Evolutionary conservation across 92 coral and sea anemone genomes (phyloP).

Genomic region (Blastomussa wellsi): DNA sequence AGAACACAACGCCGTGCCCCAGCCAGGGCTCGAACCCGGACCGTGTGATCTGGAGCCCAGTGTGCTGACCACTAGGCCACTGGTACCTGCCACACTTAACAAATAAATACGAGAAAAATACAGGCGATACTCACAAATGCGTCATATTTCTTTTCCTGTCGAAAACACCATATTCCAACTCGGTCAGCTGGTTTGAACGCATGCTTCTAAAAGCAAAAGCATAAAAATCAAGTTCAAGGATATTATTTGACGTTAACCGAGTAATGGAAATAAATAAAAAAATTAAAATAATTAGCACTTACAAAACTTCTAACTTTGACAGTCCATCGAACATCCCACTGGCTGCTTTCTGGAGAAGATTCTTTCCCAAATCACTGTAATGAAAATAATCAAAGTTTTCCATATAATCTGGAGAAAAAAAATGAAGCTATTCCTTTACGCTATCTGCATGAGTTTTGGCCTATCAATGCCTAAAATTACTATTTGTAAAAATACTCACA

Average conservation of each 20-base stretch:
- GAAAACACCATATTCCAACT: slow-evolving; percentile 20
- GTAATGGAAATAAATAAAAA: neutral
- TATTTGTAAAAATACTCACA: neutral
- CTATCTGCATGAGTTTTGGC: too few species aligned
- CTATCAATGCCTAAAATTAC: too few species aligned
- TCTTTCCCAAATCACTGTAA: slow-evolving; percentile 23
- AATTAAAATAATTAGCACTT: neutral
- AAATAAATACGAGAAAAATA: neutral
- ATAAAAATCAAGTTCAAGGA: neutral
- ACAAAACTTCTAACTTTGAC: slow-evolving; percentile 11
- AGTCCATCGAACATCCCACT: slow-evolving; percentile 3
- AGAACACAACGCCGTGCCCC: too few species aligned
- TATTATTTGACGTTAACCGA: neutral
- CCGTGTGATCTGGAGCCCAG: neutral
- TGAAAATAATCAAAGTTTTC: neutral
- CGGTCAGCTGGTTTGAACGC: slow-evolving; percentile 10
- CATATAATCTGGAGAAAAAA: neutral
- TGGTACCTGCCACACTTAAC: neutral
- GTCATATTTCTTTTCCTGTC: slow-evolving; percentile 7
- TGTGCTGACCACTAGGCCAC: too few species aligned
- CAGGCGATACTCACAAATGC: neutral
- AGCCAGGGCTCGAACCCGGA: too few species aligned
- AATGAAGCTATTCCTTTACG: too few species aligned
- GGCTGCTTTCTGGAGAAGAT: neutral
- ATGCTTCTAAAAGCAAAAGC: neutral